These are phyloP conservation scores for Cyprinus carpio DNA, from an alignment of 2,113 vertebrate species.

Conservation along the genomic window DNA sequence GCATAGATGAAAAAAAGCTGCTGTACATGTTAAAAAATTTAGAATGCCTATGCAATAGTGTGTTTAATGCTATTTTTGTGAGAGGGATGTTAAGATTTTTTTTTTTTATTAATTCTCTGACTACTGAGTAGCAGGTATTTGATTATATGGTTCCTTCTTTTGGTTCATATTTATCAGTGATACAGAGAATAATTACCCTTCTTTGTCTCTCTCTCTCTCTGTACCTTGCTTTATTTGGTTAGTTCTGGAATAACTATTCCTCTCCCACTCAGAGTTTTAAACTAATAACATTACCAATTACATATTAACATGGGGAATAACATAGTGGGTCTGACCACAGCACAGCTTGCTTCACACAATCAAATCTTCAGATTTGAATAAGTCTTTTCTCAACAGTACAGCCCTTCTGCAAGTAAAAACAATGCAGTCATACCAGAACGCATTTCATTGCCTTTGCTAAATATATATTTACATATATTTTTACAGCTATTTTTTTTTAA, in stretches of 20 bases:
- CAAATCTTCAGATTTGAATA: not conserved
- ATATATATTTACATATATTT: too few relatives aligned
- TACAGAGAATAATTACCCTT: not conserved
- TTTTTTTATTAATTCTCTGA: too few relatives aligned
- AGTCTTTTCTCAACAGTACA: not conserved
- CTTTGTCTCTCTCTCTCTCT: not conserved
- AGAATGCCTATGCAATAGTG: too few relatives aligned
- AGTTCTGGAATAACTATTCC: not conserved
- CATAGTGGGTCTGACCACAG: not conserved
- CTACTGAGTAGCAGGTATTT: too few relatives aligned
- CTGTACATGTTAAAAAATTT: too few relatives aligned
- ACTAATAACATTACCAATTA: not conserved
- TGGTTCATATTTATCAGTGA: not conserved
- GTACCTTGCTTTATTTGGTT: not conserved
- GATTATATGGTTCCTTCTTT: not conserved
- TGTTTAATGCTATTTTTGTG: too few relatives aligned
- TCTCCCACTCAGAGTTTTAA: not conserved
- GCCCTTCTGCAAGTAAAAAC: not conserved
- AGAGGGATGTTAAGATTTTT: too few relatives aligned
- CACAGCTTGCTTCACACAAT: not conserved
- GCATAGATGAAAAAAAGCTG: too few relatives aligned
- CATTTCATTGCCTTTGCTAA: too few relatives aligned
- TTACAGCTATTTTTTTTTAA: too few relatives aligned
- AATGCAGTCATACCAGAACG: too few relatives aligned
- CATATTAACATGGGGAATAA: not conserved